These are phyloP conservation scores for Todiramphus chloris DNA, from an alignment of 2,113 vertebrate genomes.

Conservation along the genomic window DNA sequence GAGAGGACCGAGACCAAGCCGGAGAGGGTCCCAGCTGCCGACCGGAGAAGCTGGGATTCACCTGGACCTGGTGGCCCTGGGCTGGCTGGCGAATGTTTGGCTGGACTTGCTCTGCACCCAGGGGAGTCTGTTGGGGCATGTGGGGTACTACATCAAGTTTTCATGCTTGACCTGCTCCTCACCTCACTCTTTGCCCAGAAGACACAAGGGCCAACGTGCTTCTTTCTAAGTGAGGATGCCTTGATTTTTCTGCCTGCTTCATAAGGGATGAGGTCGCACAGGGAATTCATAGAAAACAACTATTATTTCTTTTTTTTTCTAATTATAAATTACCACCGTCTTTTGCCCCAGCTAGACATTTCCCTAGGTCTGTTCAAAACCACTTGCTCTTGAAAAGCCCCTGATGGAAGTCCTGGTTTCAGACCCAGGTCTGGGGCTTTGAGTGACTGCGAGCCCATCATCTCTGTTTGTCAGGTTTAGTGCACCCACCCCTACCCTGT, in stretches of 20 bases:
- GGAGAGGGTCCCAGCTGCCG: background rate
- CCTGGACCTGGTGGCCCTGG: background rate
- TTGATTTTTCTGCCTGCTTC: background rate
- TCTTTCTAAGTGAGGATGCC: background rate
- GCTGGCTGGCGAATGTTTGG: background rate
- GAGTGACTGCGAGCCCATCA: background rate
- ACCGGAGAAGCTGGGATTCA: background rate
- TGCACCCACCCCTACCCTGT: background rate
- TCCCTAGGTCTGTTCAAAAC: background rate
- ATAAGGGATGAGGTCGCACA: background rate
- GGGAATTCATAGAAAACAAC: background rate
- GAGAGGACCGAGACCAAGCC: background rate
- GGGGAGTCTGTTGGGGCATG: background rate
- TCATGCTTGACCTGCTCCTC: constrained; percentile 41
- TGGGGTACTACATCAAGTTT: background rate
- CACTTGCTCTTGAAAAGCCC: background rate
- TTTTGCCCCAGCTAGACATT: background rate
- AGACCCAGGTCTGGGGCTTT: background rate
- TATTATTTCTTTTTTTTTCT: background rate
- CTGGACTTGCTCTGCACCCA: background rate
- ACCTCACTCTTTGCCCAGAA: background rate
- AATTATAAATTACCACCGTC: background rate
- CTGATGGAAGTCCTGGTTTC: background rate
- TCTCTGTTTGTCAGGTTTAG: background rate
- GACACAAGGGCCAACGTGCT: background rate